Evolutionary conservation across 2,888 invertebrate species (phyloP).

Genomic region (Isotomurus palustris): DNA sequence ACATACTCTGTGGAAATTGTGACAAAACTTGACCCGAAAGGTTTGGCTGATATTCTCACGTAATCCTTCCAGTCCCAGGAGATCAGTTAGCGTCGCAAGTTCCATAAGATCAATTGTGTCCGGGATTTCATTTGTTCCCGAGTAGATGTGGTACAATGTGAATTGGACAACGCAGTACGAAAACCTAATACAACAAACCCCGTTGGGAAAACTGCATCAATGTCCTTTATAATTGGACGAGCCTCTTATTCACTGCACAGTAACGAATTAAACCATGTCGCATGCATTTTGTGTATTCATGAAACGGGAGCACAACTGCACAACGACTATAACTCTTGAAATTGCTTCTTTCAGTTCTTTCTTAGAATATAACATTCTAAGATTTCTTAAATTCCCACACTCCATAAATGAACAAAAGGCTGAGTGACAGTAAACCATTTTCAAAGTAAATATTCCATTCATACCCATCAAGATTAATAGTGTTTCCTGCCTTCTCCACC

Average conservation of each 20-base stretch:
- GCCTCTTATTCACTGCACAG: no score
- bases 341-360: no score
- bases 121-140: conserved; percentile 83
- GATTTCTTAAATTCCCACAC: no score
- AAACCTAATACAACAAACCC: conserved; percentile 63
- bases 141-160: conserved; percentile 88
- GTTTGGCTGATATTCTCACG: conserved; percentile 87
- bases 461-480: conserved; percentile 79
- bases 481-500: conserved; percentile 72
- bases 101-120: conserved; percentile 81
- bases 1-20: conserved; percentile 82
- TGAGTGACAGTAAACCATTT: not conserved
- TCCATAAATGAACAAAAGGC: no score
- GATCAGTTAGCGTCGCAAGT: conserved; percentile 80
- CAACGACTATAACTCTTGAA: no score
- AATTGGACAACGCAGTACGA: conserved; percentile 83
- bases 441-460: no score
- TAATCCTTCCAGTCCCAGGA: conserved; percentile 82
- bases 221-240: no score
- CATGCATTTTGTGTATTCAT: no score
- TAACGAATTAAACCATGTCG: no score
- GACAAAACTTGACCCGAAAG: conserved; percentile 82
- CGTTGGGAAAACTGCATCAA: conserved; percentile 6
- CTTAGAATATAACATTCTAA: no score
- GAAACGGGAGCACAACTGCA: no score